These are phyloP conservation scores for Pristionchus pacificus DNA, from an alignment of 1,140 invertebrate genomes.

Conservation along the genomic window DNA sequence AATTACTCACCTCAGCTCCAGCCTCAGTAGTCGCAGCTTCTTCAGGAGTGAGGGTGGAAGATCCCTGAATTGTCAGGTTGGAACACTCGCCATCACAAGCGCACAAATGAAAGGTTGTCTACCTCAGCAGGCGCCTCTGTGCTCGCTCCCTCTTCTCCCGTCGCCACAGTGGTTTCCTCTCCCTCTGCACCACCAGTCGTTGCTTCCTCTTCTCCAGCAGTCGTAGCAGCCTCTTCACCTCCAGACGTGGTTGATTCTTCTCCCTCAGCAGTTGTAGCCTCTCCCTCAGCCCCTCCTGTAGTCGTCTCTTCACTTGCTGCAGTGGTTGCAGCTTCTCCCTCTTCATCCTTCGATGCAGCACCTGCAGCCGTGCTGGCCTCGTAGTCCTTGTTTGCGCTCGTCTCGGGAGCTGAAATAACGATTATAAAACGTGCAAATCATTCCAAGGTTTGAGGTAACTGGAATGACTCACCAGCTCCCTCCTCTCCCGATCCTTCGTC, in stretches of 20 bases:
- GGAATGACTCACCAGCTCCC: no score
- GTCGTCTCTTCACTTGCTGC: not conserved
- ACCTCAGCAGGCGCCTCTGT: no score
- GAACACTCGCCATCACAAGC: no score
- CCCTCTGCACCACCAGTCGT: constrained; percentile 5
- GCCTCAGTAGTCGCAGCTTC: constrained; percentile 1
- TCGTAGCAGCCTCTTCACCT: constrained; percentile 1
- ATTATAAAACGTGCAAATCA: no score
- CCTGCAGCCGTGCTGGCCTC: not conserved
- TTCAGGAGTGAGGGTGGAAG: not conserved
- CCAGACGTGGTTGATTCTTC: not conserved
- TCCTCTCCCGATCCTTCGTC: no score
- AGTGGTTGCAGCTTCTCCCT: not conserved
- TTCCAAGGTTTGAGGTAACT: no score
- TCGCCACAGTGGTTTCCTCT: constrained; percentile 1
- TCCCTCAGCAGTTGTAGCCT: constrained; percentile 2
- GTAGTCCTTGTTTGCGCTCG: no score
- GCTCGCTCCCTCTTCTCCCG: no score
- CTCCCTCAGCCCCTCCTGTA: not conserved
- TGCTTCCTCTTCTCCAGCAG: not conserved
- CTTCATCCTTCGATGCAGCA: not conserved
- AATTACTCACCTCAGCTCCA: not conserved
- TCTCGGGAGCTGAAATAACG: no score
- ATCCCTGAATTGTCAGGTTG: no score
- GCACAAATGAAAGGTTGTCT: no score